phyloP scores from a whole-genome alignment of 1,140 invertebrate species.

The Tetramorium alpestre region DNA sequence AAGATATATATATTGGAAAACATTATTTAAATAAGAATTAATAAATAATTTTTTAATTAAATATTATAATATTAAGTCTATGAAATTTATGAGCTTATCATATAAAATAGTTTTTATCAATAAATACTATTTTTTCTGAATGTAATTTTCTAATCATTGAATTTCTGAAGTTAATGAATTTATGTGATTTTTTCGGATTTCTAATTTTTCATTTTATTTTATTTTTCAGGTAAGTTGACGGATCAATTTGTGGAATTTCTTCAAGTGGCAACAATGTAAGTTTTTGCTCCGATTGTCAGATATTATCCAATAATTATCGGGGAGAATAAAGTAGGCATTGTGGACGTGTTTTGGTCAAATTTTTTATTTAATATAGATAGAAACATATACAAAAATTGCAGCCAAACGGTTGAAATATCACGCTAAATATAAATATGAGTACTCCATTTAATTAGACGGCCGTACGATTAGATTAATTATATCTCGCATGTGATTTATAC shows the following conservation, averaged over 20 bases:
- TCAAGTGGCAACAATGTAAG: neutral
- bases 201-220: neutral
- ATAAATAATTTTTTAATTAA: too few species aligned
- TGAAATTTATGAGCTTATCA: too few species aligned
- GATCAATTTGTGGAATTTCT: neutral
- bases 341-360: neutral
- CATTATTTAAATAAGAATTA: too few species aligned
- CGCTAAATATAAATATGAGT: neutral
- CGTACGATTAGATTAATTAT: slow-evolving; percentile 8
- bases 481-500: neutral
- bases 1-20: too few species aligned
- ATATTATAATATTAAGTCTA: too few species aligned
- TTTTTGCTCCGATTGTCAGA: neutral
- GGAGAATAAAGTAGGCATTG: neutral
- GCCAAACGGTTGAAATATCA: neutral
- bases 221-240: slow-evolving; percentile 5
- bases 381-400: neutral
- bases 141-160: too few species aligned
- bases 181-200: neutral
- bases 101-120: too few species aligned
- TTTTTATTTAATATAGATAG: neutral
- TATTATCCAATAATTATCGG: neutral
- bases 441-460: neutral
- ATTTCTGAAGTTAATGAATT: neutral
- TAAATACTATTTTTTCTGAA: too few species aligned